Conservation (phyloP, 1,140 invertebrate species). For the Glossosoma conforme region DNA sequence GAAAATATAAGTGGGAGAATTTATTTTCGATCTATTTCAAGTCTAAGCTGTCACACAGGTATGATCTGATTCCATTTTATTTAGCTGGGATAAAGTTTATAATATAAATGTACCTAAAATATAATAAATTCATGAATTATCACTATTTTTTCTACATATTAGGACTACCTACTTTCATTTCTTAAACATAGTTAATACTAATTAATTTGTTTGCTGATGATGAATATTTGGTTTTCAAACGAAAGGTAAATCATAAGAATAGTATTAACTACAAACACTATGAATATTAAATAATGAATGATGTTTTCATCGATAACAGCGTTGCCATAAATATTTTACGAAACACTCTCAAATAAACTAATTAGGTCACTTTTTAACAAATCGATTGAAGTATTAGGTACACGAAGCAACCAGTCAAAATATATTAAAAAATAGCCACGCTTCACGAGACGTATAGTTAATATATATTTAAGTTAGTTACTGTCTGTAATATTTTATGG, state of each 20-base stretch:
- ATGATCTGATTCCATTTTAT: not conserved
- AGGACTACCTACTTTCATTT: conserved; percentile 17
- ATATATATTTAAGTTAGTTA: not conserved
- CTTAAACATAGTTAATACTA: conserved; percentile 19
- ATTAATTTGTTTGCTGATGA: not conserved
- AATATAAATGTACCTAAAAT: conserved; percentile 9
- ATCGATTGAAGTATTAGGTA: no score
- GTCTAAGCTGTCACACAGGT: not conserved
- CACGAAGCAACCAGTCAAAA: no score
- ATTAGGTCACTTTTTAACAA: not conserved
- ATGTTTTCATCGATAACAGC: not conserved
- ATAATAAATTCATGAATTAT: conserved; percentile 7
- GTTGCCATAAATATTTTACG: not conserved
- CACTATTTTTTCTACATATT: conserved; percentile 18
- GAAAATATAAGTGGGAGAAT: not conserved
- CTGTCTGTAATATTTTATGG: no score
- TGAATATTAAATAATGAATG: conserved; percentile 13
- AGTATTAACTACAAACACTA: conserved; percentile 14
- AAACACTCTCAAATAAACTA: not conserved
- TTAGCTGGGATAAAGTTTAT: conserved; percentile 2
- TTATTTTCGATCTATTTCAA: not conserved
- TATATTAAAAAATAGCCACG: no score
- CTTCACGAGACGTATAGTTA: not conserved
- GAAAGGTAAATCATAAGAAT: conserved; percentile 6
- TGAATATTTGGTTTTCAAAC: not conserved